Evolutionary conservation across 2,888 invertebrate species (phyloP).

Genomic region (Agrochola circellaris): DNA sequence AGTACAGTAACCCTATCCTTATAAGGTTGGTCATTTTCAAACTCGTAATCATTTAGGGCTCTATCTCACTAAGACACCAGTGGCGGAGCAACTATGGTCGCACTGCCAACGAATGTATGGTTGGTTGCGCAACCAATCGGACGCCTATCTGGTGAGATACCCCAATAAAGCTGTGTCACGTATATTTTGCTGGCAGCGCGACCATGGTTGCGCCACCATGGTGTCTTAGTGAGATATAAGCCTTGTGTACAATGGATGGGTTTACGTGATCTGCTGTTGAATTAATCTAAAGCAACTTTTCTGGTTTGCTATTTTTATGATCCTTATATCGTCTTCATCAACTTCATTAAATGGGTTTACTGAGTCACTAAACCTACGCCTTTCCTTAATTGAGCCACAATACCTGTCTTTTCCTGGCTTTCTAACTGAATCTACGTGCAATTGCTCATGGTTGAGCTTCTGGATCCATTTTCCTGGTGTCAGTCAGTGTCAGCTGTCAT

Average conservation of each 20-base stretch:
- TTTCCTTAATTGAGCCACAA: background rate
- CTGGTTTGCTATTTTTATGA: background rate
- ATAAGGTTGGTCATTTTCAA: too few relatives aligned
- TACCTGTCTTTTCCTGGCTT: background rate
- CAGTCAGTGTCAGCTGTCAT: conserved; percentile 79
- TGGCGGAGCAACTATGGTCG: too few relatives aligned
- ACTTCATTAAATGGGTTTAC: background rate
- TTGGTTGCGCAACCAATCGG: too few relatives aligned
- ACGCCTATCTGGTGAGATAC: too few relatives aligned
- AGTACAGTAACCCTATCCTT: too few relatives aligned
- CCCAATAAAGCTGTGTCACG: too few relatives aligned
- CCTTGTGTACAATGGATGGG: background rate
- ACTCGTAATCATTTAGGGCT: background rate
- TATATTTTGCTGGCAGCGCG: too few relatives aligned
- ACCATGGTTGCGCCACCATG: too few relatives aligned
- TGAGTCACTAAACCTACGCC: background rate
- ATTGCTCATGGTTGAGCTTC: background rate
- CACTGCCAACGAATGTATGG: too few relatives aligned
- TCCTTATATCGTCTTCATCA: background rate
- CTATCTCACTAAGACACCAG: too few relatives aligned
- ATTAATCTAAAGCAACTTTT: background rate
- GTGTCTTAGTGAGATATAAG: too few relatives aligned
- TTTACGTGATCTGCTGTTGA: background rate
- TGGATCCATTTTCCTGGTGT: conserved; percentile 28
- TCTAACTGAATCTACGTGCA: background rate